These are phyloP conservation scores for Chiloscyllium plagiosum DNA, from an alignment of 2,113 vertebrate species.

Conservation along the genomic window DNA sequence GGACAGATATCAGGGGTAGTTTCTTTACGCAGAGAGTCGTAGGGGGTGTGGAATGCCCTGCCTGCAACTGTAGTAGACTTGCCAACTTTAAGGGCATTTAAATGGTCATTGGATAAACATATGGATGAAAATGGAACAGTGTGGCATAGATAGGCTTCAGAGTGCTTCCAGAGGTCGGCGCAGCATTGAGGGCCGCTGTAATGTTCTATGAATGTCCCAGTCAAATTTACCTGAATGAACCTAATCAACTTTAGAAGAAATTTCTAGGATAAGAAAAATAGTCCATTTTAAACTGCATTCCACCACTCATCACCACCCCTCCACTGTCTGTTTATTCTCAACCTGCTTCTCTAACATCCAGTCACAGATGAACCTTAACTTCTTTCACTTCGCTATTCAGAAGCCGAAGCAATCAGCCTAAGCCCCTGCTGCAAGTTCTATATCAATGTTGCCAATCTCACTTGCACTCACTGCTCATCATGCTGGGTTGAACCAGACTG, in stretches of 20 bases:
- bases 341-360: background rate
- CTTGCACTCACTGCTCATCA: background rate
- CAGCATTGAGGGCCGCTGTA: too few relatives aligned
- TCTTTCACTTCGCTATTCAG: background rate
- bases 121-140: too few relatives aligned
- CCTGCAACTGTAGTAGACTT: too few relatives aligned
- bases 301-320: background rate
- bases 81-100: too few relatives aligned
- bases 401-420: background rate
- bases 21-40: too few relatives aligned
- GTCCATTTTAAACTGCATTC: background rate
- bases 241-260: background rate
- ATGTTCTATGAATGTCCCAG: background rate
- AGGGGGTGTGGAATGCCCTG: too few relatives aligned
- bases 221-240: background rate
- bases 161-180: too few relatives aligned
- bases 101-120: too few relatives aligned
- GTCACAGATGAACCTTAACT: background rate
- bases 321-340: background rate
- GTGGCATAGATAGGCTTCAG: too few relatives aligned
- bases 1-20: too few relatives aligned
- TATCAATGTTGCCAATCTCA: background rate
- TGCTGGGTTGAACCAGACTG: background rate
- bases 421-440: background rate
- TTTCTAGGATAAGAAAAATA: background rate